Base-by-base conservation (phyloP, 2,797 vertebrate genomes). In the Threskiornis aethiopicus region DNA sequence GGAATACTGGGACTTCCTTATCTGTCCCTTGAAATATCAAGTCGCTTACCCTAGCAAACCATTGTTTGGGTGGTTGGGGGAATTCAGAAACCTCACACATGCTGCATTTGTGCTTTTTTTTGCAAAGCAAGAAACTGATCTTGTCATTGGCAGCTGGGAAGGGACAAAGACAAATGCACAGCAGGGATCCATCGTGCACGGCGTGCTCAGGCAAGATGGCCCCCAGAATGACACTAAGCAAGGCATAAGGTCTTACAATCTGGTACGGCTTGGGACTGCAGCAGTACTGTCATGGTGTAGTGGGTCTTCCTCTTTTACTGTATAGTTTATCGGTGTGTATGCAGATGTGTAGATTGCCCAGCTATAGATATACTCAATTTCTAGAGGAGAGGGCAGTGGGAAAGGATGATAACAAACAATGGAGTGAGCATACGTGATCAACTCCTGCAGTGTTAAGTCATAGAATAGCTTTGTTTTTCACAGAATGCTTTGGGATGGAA, bases 401-500 rank as follows among this genome's bases (percentile, higher is more conserved):
- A 85, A 84, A 79, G 41, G 24, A 15, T 81, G 29, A 7, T 75
- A 69, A 46, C 26, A 21, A 75, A 24, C n/a, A 16, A 10, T 3
- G 37, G 26, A 71, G 44, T 0, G 2, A 76, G 16, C 4, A 3
- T 52, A 39, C 11, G 2, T 12, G 22, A 59, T 28, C 11, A 62
- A 24, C 20, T 76, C 29, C 31, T 84, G 10, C 6, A 39, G 42
- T 49, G 35, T 41, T 84, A 72, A 61, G 83, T 46, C 10, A 13
- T 41, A 41, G 41, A 41, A 41, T 41, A 41, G 41, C 41, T 41
- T 41, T 6, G 41, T 41, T 41, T 41, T 41, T 41, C 41, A 41
- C 14, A 41, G 41, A 41, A 41, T 41, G 41, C 41, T 41, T 41
- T 41, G 41, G 41, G 41, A 41, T 41, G 41, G 41, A 41, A 41